Base-by-base conservation (phyloP, 2,113 vertebrate species). In the Ailurus styani region DNA sequence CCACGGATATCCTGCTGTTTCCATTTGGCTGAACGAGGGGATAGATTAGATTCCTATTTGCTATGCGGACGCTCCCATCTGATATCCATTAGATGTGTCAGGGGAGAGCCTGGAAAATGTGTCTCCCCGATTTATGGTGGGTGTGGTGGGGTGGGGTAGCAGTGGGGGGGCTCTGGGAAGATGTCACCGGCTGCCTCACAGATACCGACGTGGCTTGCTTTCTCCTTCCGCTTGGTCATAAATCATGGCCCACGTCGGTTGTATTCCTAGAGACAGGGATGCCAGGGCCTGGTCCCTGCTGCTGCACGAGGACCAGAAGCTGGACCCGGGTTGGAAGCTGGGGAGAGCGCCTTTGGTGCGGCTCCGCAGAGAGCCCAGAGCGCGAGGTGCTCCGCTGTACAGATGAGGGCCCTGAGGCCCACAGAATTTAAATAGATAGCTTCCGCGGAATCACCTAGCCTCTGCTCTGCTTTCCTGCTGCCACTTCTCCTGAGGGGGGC, bases 21-120 rank as follows among this genome's bases (percentile, higher is more conserved):
- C 97, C 98, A 98, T 95, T 98, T 97, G 96, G 95, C 98, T 95
- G 96, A 94, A 94, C 0, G 34, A 98, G 98, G 96, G 97, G 34
- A 94, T 97, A 97, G 98, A 98, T 99, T 98, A 98, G 97, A 98
- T 98, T 98, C 97, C 98, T 96, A 96, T 98, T 98, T 98, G 98
- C 98, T 98, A 84, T 98, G 93, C 42, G 91, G 98, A 96, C n/a
- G 96, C 91, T 97, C 96, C 98, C 66, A 96, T 98, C 94, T 93
- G 98, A 98, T 97, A 98, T 94, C 97, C 97, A 96, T 98, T 98
- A 98, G 98, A 84, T 68, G 57, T 96, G 98, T 98, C 97, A 97
- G 62, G 73, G 81, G 95, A 96, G 89, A 96, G 97, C 96, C 29
- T 6, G 52, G 98, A 96, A 98, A 98, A 98, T 87, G 89, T 89